Conservation (phyloP, 2,888 invertebrate genomes). For the Andrena dorsata region DNA sequence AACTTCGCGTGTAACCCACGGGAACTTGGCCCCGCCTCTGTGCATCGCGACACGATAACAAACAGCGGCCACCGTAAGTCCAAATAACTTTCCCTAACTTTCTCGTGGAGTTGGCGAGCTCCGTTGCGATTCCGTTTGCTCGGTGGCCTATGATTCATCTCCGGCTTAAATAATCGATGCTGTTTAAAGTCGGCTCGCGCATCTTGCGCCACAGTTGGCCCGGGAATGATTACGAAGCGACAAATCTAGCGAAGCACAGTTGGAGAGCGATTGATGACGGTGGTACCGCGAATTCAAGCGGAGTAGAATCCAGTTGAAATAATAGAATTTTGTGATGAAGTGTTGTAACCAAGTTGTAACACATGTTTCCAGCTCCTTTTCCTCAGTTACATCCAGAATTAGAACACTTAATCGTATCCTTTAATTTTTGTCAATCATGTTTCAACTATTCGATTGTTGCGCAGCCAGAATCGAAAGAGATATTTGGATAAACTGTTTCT, state of each 20-base stretch:
- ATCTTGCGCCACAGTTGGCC: slow-evolving; percentile 36
- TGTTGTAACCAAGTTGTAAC: too few relatives aligned
- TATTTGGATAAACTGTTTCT: neutral
- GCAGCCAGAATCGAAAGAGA: neutral
- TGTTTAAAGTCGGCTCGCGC: slow-evolving; percentile 38
- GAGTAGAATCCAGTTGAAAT: too few relatives aligned
- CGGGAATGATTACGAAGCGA: slow-evolving; percentile 20
- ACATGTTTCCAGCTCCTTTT: too few relatives aligned
- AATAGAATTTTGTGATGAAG: too few relatives aligned
- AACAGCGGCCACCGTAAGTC: slow-evolving; percentile 36
- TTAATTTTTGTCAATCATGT: too few relatives aligned
- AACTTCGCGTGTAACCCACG: neutral
- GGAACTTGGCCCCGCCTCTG: slow-evolving; percentile 10
- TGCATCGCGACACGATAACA: slow-evolving; percentile 31
- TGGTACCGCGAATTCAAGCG: too few relatives aligned
- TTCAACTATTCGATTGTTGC: too few relatives aligned
- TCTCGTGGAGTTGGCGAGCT: slow-evolving; percentile 9
- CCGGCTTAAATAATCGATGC: slow-evolving; percentile 53
- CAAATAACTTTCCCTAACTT: slow-evolving; percentile 44
- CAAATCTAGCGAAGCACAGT: slow-evolving; percentile 15
- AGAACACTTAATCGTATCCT: too few relatives aligned
- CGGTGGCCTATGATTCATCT: slow-evolving; percentile 28
- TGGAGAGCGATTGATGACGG: too few relatives aligned
- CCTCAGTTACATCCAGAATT: too few relatives aligned
- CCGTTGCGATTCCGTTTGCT: slow-evolving; percentile 48